Evolutionary conservation across 2,797 vertebrate genomes (phyloP), one percentile per base, ranked within the genome.

Genomic region (Enteromius anoplus): DNA sequence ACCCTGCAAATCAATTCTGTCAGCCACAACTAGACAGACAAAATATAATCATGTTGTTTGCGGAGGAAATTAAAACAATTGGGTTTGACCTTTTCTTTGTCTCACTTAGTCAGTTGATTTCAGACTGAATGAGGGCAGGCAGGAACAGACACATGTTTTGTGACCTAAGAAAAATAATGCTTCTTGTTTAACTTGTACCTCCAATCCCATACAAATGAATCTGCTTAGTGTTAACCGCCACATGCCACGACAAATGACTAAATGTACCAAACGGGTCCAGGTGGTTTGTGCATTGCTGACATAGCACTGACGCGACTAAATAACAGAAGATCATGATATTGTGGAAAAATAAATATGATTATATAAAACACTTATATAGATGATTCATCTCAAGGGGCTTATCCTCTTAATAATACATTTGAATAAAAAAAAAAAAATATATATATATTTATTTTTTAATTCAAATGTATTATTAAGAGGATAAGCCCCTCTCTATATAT

Each of bases 1-100:
- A 72, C 77, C 68, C 78, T 70, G 87, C 88, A 88, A 88, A 89
- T 85, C 87, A 77, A 85, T 84, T 60, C 81, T 87, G 87, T 86
- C 87, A 82, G 84, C 80, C 60, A 49, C 75, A 84, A 88, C 80
- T 77, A 85, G 83, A 75, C 78, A 85, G 76, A 73, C 78, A 86
- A 78, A 88, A 89, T 84, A 66, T 70, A 88, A 88, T 85, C 78
- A 73, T 84, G 71, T 77, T 82, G 75, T 87, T 89, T 82, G 80
- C 17, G 1, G 40, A 80, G 60, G 64, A 86, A 87, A 88, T 87
- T 86, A 88, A 89, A 87, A 87, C 86, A 88, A 88, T 80, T 64
- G 42, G 73, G 51, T 47, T 34, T 65, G 81, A 83, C 88, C 85
- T 80, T 89, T 86, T 79, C 58, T 65, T 42, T 75, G 60, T 73